Base-by-base conservation (phyloP, 2,888 invertebrate genomes). In the Dyspetes luteomarginatus region DNA sequence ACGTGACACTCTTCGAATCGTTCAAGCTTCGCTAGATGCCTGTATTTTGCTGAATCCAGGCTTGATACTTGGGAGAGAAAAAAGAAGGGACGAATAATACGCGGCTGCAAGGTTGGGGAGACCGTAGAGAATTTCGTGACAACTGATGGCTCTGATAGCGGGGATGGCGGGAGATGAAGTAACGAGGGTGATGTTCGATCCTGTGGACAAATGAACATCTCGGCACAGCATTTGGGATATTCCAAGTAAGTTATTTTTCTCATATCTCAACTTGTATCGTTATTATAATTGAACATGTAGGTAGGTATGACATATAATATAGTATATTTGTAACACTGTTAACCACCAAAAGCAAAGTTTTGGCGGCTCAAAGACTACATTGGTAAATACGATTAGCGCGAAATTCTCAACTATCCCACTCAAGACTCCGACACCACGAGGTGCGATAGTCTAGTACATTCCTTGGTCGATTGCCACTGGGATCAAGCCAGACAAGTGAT, bases 201-300 rank as follows among this genome's bases (percentile, higher is more conserved):
- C 87, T 84, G 86, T 85, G 87, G 87, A 88, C 89, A 88, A 89
- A 90, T 90, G 90, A 89, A 89, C 88, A 90, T 88, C 90, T 90
- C 88, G 87, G 90, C 87, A 90, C 90, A 90, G 90, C 88, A 88
- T 88, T 89, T 86, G 88, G 90, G 86, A 88, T 90, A 90, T 89
- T 89, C 89, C 90, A 91, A 91, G 90, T 91, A 89, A 90, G 90
- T 90, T 83, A 30, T 48, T 17, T 30, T 28, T 19, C 58, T n/a
- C 4, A 19, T 15, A 52, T 9, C 24, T 26, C 5, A 26, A 17
- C 26, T 64, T 26, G 1, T n/a, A n/a, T 43, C 24, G 15, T 62
- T 62, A 19, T n/a, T 22, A 69, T 19, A 17, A 4, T 45, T 24
- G 0, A 4, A 45, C n/a, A n/a, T n/a, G n/a, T n/a, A n/a, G n/a